phyloP scores from a whole-genome alignment of 2,113 vertebrate species.

The Grammomys surdaster region DNA sequence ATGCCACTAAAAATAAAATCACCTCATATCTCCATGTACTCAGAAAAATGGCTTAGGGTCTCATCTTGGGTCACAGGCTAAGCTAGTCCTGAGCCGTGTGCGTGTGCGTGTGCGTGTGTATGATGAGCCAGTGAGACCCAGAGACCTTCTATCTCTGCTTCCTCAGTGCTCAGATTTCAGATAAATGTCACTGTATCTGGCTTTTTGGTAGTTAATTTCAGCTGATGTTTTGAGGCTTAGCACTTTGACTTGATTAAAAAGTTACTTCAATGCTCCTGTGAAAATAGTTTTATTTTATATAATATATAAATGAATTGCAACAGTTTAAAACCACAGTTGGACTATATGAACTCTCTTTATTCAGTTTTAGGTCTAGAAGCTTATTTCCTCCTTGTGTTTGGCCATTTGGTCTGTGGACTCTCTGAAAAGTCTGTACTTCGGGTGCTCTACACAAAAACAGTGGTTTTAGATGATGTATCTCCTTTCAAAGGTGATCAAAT shows the following conservation, averaged over 20 bases:
- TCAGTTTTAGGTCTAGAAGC: neutral
- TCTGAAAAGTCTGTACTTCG: neutral
- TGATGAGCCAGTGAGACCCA: too few relatives aligned
- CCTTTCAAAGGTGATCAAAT: neutral
- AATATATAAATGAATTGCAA: neutral
- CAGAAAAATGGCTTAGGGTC: neutral
- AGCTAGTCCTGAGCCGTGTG: neutral
- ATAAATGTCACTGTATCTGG: neutral
- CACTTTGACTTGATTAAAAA: neutral
- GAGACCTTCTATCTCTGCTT: neutral
- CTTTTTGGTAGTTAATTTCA: neutral
- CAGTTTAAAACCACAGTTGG: neutral
- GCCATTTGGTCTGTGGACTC: neutral
- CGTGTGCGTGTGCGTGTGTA: neutral
- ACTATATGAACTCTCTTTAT: neutral
- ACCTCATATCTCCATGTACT: neutral
- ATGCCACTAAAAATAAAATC: neutral
- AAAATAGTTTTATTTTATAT: neutral
- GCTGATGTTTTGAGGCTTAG: neutral
- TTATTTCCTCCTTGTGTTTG: neutral
- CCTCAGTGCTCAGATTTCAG: neutral
- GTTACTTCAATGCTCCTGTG: neutral
- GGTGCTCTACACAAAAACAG: neutral
- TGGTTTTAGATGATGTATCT: neutral
- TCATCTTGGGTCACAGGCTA: neutral